phyloP scores from a whole-genome alignment of 2,113 vertebrate species.

The Cinclus mexicanus region DNA sequence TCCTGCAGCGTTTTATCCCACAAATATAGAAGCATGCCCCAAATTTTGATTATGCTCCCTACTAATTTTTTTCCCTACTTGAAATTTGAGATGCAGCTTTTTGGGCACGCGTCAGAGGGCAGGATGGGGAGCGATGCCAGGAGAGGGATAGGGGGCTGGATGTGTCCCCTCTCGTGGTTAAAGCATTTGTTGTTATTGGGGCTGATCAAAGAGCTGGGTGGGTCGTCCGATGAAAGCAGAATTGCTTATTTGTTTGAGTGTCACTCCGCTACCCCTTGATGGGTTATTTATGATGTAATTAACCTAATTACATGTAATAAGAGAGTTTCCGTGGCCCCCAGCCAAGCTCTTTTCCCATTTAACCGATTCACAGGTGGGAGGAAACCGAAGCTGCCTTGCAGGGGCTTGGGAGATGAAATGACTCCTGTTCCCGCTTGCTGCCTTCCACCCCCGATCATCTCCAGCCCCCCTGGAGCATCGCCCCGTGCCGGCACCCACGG shows the following conservation, averaged over 20 bases:
- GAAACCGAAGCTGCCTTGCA: conserved; percentile 25
- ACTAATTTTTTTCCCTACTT: background rate
- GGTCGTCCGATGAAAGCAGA: conserved; percentile 50
- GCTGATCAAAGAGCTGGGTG: conserved; percentile 59
- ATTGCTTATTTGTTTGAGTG: conserved; percentile 71
- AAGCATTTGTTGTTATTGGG: conserved; percentile 38
- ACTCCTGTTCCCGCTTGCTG: background rate
- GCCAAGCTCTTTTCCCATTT: conserved; percentile 72
- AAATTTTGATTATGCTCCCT: background rate
- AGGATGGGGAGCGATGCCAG: background rate
- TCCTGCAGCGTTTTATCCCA: background rate
- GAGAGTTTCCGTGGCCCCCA: conserved; percentile 65
- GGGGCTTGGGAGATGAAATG: conserved; percentile 35
- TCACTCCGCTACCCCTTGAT: conserved; percentile 71
- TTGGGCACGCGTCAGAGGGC: background rate
- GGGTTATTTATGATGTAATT: conserved; percentile 76
- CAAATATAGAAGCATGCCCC: background rate
- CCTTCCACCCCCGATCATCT: background rate
- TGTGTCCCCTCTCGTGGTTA: background rate
- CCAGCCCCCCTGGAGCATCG: background rate
- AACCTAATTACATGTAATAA: conserved; percentile 75
- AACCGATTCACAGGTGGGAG: conserved; percentile 71
- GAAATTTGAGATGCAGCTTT: background rate
- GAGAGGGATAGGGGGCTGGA: background rate
- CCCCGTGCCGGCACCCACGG: background rate